phyloP scores from a whole-genome alignment of 2,888 invertebrate genomes.

The Mechanitis messenoides region DNA sequence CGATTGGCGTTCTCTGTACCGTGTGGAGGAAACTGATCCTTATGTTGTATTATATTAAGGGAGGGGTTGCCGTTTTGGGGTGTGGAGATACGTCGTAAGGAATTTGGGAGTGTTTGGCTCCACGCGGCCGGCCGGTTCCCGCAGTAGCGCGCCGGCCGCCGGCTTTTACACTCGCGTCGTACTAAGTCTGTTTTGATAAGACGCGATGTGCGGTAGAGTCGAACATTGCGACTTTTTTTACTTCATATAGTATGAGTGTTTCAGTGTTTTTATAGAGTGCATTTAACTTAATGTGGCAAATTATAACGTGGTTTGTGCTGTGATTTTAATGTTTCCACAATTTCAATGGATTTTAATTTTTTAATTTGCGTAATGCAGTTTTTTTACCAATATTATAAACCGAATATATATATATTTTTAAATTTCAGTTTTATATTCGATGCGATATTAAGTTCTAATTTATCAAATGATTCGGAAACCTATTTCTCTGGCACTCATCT shows the following conservation, averaged over 20 bases:
- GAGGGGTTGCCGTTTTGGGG: slow-evolving; percentile 36
- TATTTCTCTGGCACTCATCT: no score
- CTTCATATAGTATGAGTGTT: slow-evolving; percentile 16
- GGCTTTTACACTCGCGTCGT: slow-evolving; percentile 51
- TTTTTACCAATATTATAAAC: neutral
- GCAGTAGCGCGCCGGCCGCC: slow-evolving; percentile 71
- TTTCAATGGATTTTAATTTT: slow-evolving; percentile 12
- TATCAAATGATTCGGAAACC: no score
- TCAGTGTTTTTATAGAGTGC: slow-evolving; percentile 21
- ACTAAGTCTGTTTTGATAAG: slow-evolving; percentile 26
- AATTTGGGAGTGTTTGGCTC: slow-evolving; percentile 44
- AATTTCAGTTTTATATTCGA: no score
- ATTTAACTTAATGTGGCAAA: slow-evolving; percentile 21
- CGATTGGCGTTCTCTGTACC: slow-evolving; percentile 57
- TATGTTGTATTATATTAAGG: slow-evolving; percentile 32
- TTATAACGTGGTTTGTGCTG: slow-evolving; percentile 21
- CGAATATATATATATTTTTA: no score
- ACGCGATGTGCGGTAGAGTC: slow-evolving; percentile 38
- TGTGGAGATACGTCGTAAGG: slow-evolving; percentile 52
- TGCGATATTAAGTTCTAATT: no score
- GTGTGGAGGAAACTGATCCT: slow-evolving; percentile 32
- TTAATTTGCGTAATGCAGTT: neutral
- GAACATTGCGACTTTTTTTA: slow-evolving; percentile 23
- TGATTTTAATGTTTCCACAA: slow-evolving; percentile 27
- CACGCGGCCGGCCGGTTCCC: slow-evolving; percentile 66